Conservation (phyloP, 2,888 invertebrate genomes). For the Cosmia trapezina region DNA sequence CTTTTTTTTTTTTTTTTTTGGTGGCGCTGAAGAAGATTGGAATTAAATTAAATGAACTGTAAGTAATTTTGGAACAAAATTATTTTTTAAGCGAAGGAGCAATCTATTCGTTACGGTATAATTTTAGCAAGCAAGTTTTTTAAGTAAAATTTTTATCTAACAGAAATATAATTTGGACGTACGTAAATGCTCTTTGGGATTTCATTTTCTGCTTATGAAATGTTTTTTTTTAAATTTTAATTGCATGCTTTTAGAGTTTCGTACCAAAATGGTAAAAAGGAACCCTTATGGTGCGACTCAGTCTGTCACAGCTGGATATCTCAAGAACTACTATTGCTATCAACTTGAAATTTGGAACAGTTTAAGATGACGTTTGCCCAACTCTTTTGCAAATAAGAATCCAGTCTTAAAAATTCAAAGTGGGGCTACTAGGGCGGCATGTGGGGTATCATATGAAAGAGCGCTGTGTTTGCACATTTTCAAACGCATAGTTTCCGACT, state of each 20-base stretch:
- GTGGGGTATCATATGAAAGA: too few species aligned
- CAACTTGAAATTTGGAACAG: too few species aligned
- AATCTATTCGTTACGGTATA: constrained; percentile 41
- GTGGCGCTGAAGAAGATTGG: constrained; percentile 47
- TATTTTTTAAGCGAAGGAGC: constrained; percentile 38
- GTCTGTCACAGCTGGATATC: too few species aligned
- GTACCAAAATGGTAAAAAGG: too few species aligned
- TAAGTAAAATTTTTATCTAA: constrained; percentile 3
- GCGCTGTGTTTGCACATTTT: too few species aligned
- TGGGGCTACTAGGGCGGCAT: too few species aligned
- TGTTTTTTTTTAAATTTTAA: not conserved
- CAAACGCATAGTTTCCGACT: too few species aligned
- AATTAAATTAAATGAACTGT: constrained; percentile 61
- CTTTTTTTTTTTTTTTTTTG: constrained; percentile 54
- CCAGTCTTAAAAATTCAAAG: too few species aligned
- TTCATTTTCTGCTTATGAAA: not conserved
- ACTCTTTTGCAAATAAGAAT: too few species aligned
- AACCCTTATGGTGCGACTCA: too few species aligned
- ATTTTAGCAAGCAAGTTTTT: constrained; percentile 14
- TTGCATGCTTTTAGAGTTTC: not conserved
- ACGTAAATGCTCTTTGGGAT: not conserved
- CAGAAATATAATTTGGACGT: not conserved
- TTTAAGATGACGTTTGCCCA: too few species aligned
- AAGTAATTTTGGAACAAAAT: constrained; percentile 45
- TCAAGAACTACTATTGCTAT: too few species aligned